Percentiles rank a stretch among this genome's conserved stretches.
phyloP scores from a whole-genome alignment of 2,797 vertebrate species.

The Platyrinchus mystaceus region DNA sequence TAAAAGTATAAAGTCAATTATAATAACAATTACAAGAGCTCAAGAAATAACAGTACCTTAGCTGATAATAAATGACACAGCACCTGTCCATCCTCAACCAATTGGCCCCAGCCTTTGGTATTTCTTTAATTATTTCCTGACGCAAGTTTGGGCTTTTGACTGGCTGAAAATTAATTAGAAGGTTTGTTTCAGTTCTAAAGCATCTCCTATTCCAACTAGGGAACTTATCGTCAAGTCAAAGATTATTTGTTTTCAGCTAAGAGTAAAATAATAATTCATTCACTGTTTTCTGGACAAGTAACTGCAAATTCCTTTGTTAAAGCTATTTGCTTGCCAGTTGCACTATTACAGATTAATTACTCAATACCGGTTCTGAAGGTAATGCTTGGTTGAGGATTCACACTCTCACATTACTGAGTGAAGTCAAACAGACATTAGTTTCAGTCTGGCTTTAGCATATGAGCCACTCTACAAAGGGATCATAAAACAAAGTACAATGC shows the following conservation, averaged over 20 bases:
- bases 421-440: constrained; percentile 37
- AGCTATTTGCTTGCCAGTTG: constrained; percentile 37
- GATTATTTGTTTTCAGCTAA: constrained; percentile 44
- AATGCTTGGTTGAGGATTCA: constrained; percentile 42
- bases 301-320: constrained; percentile 39
- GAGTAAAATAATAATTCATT: constrained; percentile 56
- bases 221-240: not conserved
- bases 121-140: constrained; percentile 37
- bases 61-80: constrained; percentile 21
- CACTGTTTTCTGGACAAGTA: constrained; percentile 27
- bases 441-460: constrained; percentile 45
- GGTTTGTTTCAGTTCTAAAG: constrained; percentile 39
- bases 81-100: not conserved
- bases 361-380: constrained; percentile 25
- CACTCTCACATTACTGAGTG: not conserved
- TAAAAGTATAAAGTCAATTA: constrained; percentile 6
- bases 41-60: not conserved
- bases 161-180: constrained; percentile 21
- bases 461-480: constrained; percentile 39
- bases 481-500: constrained; percentile 41
- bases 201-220: not conserved
- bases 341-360: constrained; percentile 56
- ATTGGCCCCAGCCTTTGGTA: not conserved
- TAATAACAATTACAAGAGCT: not conserved
- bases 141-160: not conserved